Conservation (phyloP, 2,888 invertebrate species). For the Leptopilina syphax region DNA sequence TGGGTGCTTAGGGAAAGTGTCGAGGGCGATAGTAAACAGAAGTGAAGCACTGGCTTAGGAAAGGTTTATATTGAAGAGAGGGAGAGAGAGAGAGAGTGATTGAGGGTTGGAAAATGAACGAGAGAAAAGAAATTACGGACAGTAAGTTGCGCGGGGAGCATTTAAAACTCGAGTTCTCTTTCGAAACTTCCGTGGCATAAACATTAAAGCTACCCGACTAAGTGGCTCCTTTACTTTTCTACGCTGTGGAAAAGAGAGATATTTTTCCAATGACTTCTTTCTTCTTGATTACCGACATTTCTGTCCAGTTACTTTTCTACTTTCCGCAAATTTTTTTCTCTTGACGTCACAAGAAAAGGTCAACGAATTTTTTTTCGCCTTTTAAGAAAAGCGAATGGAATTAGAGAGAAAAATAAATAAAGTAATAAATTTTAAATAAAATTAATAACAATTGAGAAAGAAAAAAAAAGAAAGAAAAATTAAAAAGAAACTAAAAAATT, state of each 20-base stretch:
- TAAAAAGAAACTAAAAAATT: too few species aligned
- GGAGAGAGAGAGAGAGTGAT: too few species aligned
- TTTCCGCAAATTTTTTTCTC: slow-evolving; percentile 41
- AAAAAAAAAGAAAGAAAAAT: too few species aligned
- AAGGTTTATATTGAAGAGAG: too few species aligned
- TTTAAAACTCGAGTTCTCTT: slow-evolving; percentile 59
- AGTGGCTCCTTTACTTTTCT: slow-evolving; percentile 65
- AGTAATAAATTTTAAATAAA: too few species aligned
- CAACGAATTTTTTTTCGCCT: not conserved
- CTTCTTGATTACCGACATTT: slow-evolving; percentile 58
- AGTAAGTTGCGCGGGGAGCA: slow-evolving; percentile 61
- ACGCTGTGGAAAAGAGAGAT: slow-evolving; percentile 55
- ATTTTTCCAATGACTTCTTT: slow-evolving; percentile 49
- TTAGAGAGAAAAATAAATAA: too few species aligned
- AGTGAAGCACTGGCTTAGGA: too few species aligned
- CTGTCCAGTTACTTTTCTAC: slow-evolving; percentile 42
- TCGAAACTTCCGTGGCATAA: slow-evolving; percentile 67
- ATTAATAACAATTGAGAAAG: too few species aligned
- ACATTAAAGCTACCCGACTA: slow-evolving; percentile 66
- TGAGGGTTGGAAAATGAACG: not conserved
- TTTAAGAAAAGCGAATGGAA: not conserved
- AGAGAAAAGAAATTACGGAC: slow-evolving; percentile 62
- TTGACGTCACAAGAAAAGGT: slow-evolving; percentile 50
- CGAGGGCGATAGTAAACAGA: slow-evolving; percentile 2
- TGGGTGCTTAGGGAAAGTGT: not conserved